Evolutionary conservation across 1,140 invertebrate species (phyloP), one percentile per base, ranked within the genome.

Genomic region (Drosophila punjabiensis): DNA sequence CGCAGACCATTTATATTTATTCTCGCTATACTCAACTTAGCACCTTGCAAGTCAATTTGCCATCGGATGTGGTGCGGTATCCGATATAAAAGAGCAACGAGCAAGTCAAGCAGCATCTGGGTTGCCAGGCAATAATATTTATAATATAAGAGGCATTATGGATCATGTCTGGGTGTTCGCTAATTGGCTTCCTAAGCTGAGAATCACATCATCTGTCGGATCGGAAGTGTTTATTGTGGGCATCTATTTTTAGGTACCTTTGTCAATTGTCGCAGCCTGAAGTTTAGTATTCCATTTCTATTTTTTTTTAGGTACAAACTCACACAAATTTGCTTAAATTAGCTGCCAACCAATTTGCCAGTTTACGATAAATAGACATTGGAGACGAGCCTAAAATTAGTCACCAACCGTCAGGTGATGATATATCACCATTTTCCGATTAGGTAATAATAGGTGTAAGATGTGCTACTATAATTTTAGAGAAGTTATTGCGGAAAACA

Each of bases 191-290:
- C 45, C 56, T 28, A 52, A 74, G 53, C 68, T 9, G 20, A 16
- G 67, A 48, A 74, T 74, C 69, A 73, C 66, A 69, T 69, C 61
- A 48, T 24, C 24, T 20, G 20, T 39, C 28, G 28, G 9, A 37
- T 71, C 69, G 66, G 66, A 73, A 73, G 68, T 74, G 50, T 33
- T 33, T 56, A 56, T 56, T 69, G 28, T 39, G 20, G 66, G n/a
- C 20, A 20, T 53, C 56, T 74, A 75, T 74, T 75, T 75, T 39
- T 74, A 74, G 71, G n/a, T 32, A 43, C 32, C 32, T 74, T 74
- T 47, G 18, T 75, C 69, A 75, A 62, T 75, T 62, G 70, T 55
- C 67, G 28, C 20, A n/a, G 61, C 66, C 47, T 68, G 18, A 41
- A 50, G 30, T 68, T 20, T 30, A 30, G 16, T 37, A 56, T 56